Base-by-base conservation (phyloP, 2,888 invertebrate genomes). In the Morpho deidamia region DNA sequence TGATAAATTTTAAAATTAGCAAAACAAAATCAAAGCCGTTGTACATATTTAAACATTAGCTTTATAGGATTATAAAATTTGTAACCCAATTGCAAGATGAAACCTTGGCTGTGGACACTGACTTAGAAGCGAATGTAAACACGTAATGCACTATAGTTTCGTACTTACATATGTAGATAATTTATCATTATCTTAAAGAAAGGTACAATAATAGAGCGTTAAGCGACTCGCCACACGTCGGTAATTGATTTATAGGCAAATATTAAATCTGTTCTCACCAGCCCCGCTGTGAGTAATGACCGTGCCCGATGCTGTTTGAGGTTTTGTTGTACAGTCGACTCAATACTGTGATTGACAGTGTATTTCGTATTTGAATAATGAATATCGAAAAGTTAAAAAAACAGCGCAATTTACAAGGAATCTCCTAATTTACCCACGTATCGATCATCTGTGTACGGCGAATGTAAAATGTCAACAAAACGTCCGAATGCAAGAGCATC, bases 191-290 rank as follows among this genome's bases (percentile, higher is more conserved):
- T 51, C 61, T 62, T 67, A 71, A 77, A 77, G 78, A 82, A 79
- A 80, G 71, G 69, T 71, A 70, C 74, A 71, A 80, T 78, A 80
- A 76, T 74, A 79, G 73, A 77, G 76, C 74, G 75, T 74, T 75
- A 78, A 77, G 74, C 74, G 78, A 60, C 76, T 72, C 74, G 70
- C 72, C 72, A 75, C 79, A 77, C 72, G 78, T 72, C 74, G 64
- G 67, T 84, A 85, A 84, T 85, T 85, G 83, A 85, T 86, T 84
- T 84, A 85, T 85, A 84, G 85, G 83, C 81, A 84, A 85, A 86
- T 86, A 85, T 85, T 85, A 83, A 82, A 82, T 82, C 81, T 81
- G 80, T 85, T 87, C 85, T 80, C 84, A 78, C 83, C 78, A 72
- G 76, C 66, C 68, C 60, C 69, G 63, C 62, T 51, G 70, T 84